Evolutionary conservation across 2,797 vertebrate genomes (phyloP).

Genomic region (Platalea minor): DNA sequence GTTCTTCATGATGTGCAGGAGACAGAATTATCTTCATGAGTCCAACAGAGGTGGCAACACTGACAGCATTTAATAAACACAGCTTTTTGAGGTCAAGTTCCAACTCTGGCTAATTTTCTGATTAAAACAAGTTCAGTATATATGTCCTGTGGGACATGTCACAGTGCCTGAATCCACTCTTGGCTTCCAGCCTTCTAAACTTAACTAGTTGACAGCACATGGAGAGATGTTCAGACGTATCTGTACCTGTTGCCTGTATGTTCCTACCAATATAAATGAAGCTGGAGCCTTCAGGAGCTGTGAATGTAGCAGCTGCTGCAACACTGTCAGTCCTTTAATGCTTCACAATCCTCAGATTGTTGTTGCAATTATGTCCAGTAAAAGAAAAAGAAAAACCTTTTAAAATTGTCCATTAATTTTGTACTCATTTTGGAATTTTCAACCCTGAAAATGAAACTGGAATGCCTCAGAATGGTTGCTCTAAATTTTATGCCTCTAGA

Average conservation of each 20-base stretch:
- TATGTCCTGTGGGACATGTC: background rate
- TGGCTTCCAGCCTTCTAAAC: background rate
- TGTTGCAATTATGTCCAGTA: background rate
- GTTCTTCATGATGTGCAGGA: background rate
- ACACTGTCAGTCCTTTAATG: background rate
- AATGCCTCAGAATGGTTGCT: background rate
- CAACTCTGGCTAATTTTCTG: background rate
- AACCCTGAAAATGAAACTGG: background rate
- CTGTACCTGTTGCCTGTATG: background rate
- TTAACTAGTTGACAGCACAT: background rate
- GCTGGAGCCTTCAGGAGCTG: background rate
- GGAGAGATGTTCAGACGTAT: background rate
- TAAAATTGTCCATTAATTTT: background rate
- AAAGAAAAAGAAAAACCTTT: background rate
- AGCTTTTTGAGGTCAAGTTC: background rate
- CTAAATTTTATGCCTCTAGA: background rate
- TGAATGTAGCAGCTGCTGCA: background rate
- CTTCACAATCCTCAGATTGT: background rate
- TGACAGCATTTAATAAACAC: background rate
- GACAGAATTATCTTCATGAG: background rate
- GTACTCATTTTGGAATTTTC: background rate
- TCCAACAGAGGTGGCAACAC: background rate
- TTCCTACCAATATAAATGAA: background rate
- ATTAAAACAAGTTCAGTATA: background rate
- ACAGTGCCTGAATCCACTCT: background rate